phyloP scores from a whole-genome alignment of 2,888 invertebrate species.

The Leuctra nigra region DNA sequence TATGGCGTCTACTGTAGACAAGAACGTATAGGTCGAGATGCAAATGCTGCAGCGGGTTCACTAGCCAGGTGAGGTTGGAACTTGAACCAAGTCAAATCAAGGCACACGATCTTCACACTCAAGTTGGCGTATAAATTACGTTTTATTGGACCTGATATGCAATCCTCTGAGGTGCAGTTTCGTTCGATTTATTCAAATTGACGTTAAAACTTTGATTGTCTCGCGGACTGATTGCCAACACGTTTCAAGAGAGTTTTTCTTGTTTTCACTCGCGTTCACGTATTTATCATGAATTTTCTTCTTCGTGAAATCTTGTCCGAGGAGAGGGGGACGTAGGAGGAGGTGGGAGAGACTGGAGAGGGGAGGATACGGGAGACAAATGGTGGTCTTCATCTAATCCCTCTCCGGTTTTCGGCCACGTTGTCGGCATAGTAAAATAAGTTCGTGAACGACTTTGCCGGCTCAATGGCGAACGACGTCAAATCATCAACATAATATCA shows the following conservation, averaged over 20 bases:
- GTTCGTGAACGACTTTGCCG: not conserved
- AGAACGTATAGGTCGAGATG: too few relatives aligned
- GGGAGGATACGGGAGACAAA: constrained; percentile 6
- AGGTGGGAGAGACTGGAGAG: not conserved
- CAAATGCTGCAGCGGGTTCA: too few relatives aligned
- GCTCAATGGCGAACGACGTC: constrained; percentile 14
- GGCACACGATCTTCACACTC: too few relatives aligned
- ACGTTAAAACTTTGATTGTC: not conserved
- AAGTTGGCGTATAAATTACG: too few relatives aligned
- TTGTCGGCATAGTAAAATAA: constrained; percentile 7
- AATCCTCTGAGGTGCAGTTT: too few relatives aligned
- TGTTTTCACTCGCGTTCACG: constrained; percentile 5
- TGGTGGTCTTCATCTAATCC: constrained; percentile 18
- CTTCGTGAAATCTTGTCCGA: not conserved
- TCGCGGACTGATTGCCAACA: not conserved
- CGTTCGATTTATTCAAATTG: not conserved
- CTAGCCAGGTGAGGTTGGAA: too few relatives aligned
- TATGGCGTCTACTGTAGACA: too few relatives aligned
- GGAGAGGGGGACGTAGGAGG: not conserved
- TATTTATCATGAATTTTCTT: constrained; percentile 11
- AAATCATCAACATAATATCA: not conserved
- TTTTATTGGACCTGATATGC: too few relatives aligned
- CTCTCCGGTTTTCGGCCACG: constrained; percentile 4
- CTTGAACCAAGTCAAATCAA: too few relatives aligned
- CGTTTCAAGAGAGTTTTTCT: too few relatives aligned